A percentile compares a stretch with the other conserved stretches of the same genome.
phyloP scores from a whole-genome alignment of 2,888 invertebrate species.

The Cataglyphis altisquamis region DNA sequence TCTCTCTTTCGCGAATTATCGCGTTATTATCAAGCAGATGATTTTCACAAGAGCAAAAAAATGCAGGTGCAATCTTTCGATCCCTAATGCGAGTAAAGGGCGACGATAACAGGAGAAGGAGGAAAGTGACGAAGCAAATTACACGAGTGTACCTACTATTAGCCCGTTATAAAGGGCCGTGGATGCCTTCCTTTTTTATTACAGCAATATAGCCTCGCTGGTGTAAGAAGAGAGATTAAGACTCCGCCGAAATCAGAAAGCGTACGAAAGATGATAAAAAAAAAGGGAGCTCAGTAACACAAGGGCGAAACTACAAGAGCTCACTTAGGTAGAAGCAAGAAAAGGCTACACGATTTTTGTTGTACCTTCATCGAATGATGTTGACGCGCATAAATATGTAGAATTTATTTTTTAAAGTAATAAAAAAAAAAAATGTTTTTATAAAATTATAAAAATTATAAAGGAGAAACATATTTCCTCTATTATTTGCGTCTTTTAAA shows the following conservation, averaged over 20 bases:
- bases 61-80: slow-evolving; percentile 31
- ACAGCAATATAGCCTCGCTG: slow-evolving; percentile 23
- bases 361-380: not conserved
- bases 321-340: not conserved
- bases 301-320: slow-evolving; percentile 20
- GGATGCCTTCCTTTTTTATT: slow-evolving; percentile 5
- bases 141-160: slow-evolving; percentile 44
- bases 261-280: slow-evolving; percentile 15
- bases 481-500: not conserved
- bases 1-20: not conserved
- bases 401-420: not conserved
- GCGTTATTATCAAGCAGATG: not conserved
- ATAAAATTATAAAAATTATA: not conserved
- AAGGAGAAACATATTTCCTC: not conserved
- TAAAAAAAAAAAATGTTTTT: not conserved
- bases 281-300: slow-evolving; percentile 18
- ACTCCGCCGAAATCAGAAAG: slow-evolving; percentile 40
- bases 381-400: not conserved
- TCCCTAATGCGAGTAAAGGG: slow-evolving; percentile 38
- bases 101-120: not conserved
- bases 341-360: not conserved
- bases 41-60: slow-evolving; percentile 25
- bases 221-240: slow-evolving; percentile 42
- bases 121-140: slow-evolving; percentile 49
- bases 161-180: slow-evolving; percentile 35